Conservation (phyloP, 2,888 invertebrate species). For the Dexiosoma caninum region DNA sequence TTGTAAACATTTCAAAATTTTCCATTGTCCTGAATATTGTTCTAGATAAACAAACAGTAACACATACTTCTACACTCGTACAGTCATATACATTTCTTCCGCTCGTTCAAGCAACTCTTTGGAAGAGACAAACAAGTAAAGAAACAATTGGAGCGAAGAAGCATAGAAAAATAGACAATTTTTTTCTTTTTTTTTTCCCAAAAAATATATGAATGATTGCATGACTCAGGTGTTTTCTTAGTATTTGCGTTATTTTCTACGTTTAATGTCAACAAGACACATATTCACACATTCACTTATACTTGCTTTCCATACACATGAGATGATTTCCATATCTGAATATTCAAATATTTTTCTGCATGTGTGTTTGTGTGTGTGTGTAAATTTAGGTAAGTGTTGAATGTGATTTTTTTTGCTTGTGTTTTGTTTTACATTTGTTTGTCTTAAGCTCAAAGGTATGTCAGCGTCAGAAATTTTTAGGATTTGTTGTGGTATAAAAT, state of each 20-base stretch:
- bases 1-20: slow-evolving; percentile 46
- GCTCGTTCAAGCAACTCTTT: too few species aligned
- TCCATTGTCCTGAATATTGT: slow-evolving; percentile 19
- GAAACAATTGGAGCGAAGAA: not conserved
- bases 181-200: too few species aligned
- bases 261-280: slow-evolving; percentile 10
- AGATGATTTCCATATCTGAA: slow-evolving; percentile 6
- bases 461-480: slow-evolving; percentile 20
- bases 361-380: not conserved
- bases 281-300: not conserved
- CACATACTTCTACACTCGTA: not conserved
- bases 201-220: slow-evolving; percentile 48
- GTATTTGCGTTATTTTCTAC: slow-evolving; percentile 19
- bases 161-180: not conserved
- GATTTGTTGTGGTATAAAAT: slow-evolving; percentile 24
- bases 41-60: not conserved
- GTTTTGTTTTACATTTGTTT: not conserved
- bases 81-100: too few species aligned
- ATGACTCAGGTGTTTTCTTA: slow-evolving; percentile 61
- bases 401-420: not conserved
- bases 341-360: slow-evolving; percentile 12
- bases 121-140: not conserved
- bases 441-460: slow-evolving; percentile 17
- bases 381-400: not conserved
- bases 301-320: too few species aligned